Evolutionary conservation across 2,888 invertebrate species (phyloP).

Genomic region (Lathronympha strigana): DNA sequence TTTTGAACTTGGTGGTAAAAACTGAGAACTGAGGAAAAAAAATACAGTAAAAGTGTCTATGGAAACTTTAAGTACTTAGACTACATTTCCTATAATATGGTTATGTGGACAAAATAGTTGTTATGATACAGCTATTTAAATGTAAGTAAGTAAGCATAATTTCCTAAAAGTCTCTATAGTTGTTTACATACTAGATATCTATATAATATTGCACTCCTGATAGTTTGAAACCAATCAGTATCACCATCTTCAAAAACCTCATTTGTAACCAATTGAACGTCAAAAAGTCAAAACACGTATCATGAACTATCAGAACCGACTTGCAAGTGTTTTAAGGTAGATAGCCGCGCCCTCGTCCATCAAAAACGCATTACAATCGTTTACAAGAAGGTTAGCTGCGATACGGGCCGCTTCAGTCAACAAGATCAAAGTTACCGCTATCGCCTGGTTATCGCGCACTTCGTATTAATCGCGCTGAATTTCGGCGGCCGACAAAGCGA

Average conservation of each 20-base stretch:
- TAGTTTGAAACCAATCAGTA: background rate
- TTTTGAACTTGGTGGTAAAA: too few species aligned
- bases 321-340: slow-evolving; percentile 34
- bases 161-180: too few species aligned
- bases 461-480: slow-evolving; percentile 62
- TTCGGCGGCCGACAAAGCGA: slow-evolving; percentile 80
- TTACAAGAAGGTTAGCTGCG: slow-evolving; percentile 71
- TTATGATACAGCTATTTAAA: too few species aligned
- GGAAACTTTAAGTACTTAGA: too few species aligned
- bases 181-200: too few species aligned
- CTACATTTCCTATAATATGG: too few species aligned
- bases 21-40: too few species aligned
- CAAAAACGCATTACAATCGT: slow-evolving; percentile 75
- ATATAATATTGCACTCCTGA: too few species aligned
- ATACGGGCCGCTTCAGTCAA: slow-evolving; percentile 71
- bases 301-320: background rate
- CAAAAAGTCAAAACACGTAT: slow-evolving; percentile 16
- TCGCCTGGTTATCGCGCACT: slow-evolving; percentile 72
- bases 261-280: slow-evolving; percentile 7
- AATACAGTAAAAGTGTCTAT: too few species aligned
- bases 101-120: too few species aligned
- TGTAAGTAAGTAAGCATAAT: too few species aligned
- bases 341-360: slow-evolving; percentile 76
- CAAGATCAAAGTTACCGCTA: slow-evolving; percentile 78
- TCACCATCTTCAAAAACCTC: background rate